Base-by-base conservation (phyloP, 2,113 vertebrate species). In the Sapajus apella region DNA sequence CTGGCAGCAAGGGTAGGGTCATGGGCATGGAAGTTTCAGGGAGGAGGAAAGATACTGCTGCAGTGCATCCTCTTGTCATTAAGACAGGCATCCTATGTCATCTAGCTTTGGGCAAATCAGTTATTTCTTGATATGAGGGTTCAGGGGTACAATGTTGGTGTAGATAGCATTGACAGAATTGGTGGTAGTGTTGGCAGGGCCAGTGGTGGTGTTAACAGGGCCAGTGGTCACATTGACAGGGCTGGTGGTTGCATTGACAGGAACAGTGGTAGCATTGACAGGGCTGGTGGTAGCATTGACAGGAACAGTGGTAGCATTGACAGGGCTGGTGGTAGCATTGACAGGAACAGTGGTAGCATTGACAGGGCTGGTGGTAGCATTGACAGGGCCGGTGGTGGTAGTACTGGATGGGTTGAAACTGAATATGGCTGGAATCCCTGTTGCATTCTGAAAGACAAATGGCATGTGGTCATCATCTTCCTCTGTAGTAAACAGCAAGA, bases 361-460 rank as follows among this genome's bases (percentile, higher is more conserved):
- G 27, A 43, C 40, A 61, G 56, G 37, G 40, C 16, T 2, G 23
- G 3, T 43, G 82, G 37, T 9, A 5, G 37, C 10, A 27, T 23
- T 88, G n/a, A 18, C 45, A 25, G 30, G 58, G 20, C 13, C 10
- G 17, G 45, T 66, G 77, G 3, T 45, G 82, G 50, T 50, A 2
- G 58, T 30, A 30, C 50, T 91, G 77, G 18, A 47, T 37, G 82
- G 32, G 87, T 40, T 79, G 50, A 35, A 14, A 64, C 3, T 9
- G 21, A 84, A 43, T 5, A 37, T 9, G 20, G n/a, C 2, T 47
- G 94, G 20, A 61, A 30, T 2, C 6, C 17, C 2, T 3, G 3
- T 40, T 11, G 45, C 27, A 18, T 43, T 88, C 96, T 96, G 91
- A 91, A 97, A 97, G 64, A 56, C 77, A 92, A 96, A 95, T 9